phyloP scores from a whole-genome alignment of 2,113 vertebrate genomes.

The Petrocephalus microphthalmus region DNA sequence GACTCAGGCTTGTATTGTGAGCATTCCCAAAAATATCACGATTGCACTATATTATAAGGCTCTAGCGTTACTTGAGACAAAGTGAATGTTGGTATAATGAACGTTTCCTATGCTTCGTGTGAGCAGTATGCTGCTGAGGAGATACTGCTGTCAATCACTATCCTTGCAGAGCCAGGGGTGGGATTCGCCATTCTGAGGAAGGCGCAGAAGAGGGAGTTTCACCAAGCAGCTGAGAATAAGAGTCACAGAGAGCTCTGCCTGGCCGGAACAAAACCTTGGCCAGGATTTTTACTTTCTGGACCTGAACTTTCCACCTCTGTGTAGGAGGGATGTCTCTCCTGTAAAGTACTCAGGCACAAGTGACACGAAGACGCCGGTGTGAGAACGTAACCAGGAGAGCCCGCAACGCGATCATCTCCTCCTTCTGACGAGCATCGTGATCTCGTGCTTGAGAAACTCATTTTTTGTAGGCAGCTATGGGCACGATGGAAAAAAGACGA shows the following conservation, averaged over 20 bases:
- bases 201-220: not conserved
- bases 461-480: not conserved
- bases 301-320: not conserved
- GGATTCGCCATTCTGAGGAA: not conserved
- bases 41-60: not conserved
- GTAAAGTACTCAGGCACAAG: not conserved
- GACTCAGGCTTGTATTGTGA: not conserved
- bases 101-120: not conserved
- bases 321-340: not conserved
- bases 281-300: not conserved
- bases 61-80: not conserved
- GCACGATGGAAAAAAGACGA: not conserved
- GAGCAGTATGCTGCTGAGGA: not conserved
- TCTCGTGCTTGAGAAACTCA: not conserved
- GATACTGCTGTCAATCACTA: not conserved
- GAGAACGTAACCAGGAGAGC: not conserved
- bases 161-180: not conserved
- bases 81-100: not conserved
- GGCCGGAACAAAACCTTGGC: not conserved
- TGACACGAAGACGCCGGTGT: not conserved
- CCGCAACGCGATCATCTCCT: not conserved
- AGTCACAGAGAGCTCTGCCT: not conserved
- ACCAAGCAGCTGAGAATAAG: not conserved
- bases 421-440: not conserved
- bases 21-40: not conserved